These are phyloP conservation scores for Gymnothorax reevesii DNA, from an alignment of 2,797 vertebrate genomes.

Conservation along the genomic window DNA sequence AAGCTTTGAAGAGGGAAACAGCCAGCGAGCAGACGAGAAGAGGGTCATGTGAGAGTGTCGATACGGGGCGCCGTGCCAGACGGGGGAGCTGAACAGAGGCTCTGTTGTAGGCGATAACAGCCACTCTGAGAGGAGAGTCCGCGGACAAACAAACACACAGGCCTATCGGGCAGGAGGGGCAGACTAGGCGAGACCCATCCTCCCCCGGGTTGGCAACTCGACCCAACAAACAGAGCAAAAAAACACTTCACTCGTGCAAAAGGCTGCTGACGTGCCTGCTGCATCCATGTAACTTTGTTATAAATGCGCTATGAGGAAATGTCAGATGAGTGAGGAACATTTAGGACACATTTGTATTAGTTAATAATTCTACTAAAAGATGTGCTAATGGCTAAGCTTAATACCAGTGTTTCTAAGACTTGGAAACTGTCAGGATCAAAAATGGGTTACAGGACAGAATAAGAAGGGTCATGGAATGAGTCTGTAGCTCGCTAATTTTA, in stretches of 20 bases:
- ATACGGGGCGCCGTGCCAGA: conserved; percentile 56
- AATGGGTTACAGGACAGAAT: too few relatives aligned
- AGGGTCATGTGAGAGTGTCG: conserved; percentile 64
- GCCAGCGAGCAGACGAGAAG: conserved; percentile 48
- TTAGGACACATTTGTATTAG: too few relatives aligned
- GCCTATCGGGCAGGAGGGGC: conserved; percentile 16
- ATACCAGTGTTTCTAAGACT: too few relatives aligned
- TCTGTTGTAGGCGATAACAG: conserved; percentile 67
- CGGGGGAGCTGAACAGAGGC: conserved; percentile 59
- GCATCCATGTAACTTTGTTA: neutral
- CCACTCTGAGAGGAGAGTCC: conserved; percentile 52
- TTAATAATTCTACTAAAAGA: too few relatives aligned
- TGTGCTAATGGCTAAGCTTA: too few relatives aligned
- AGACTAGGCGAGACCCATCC: neutral
- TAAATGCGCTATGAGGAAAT: neutral
- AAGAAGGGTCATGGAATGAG: too few relatives aligned
- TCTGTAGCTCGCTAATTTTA: too few relatives aligned
- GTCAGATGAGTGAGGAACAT: too few relatives aligned
- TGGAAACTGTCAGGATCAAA: too few relatives aligned
- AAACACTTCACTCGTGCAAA: neutral
- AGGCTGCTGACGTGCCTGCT: neutral
- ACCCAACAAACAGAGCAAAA: neutral
- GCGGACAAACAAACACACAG: conserved; percentile 20
- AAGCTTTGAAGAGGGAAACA: conserved; percentile 54
- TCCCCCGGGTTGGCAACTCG: conserved; percentile 18